phyloP scores from a whole-genome alignment of 2,797 vertebrate genomes.

The Astyanax mexicanus region DNA sequence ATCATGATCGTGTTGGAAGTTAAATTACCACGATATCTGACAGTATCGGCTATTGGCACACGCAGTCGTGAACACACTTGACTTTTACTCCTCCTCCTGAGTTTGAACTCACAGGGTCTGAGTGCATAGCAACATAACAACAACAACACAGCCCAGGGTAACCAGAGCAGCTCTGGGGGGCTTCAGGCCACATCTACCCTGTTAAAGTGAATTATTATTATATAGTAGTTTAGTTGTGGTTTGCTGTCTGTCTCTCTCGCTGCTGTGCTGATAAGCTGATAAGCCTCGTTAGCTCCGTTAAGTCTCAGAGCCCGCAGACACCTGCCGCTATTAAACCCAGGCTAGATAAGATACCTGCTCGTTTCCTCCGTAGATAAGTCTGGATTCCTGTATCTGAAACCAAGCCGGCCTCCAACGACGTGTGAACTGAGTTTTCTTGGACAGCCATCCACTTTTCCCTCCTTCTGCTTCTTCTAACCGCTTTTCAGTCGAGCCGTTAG shows the following conservation, averaged over 20 bases:
- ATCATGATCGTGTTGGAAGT: no score
- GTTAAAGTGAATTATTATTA: no score
- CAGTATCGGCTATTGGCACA: no score
- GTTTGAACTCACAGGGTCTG: no score
- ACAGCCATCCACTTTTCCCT: slow-evolving; percentile 57
- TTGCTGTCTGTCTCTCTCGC: no score
- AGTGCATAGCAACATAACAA: neutral
- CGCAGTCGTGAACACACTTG: no score
- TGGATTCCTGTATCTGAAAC: slow-evolving; percentile 56
- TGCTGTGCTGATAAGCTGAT: slow-evolving; percentile 28
- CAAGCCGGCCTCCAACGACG: slow-evolving; percentile 58
- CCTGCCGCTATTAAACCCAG: neutral
- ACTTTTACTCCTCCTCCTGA: no score
- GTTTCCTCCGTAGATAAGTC: slow-evolving; percentile 55
- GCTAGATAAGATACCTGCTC: slow-evolving; percentile 45
- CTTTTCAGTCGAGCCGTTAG: slow-evolving; percentile 59
- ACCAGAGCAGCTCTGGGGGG: no score
- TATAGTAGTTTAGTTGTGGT: no score
- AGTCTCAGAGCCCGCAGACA: neutral
- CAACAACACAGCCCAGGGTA: no score
- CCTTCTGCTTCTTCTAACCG: neutral
- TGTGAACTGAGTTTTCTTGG: slow-evolving; percentile 60
- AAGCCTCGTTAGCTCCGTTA: neutral
- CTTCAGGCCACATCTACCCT: no score
- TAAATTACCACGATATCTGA: no score